Evolutionary conservation across 2,113 vertebrate genomes (phyloP), one percentile per base, ranked within the genome.

Genomic region (Dolichallabes microphthalmus): DNA sequence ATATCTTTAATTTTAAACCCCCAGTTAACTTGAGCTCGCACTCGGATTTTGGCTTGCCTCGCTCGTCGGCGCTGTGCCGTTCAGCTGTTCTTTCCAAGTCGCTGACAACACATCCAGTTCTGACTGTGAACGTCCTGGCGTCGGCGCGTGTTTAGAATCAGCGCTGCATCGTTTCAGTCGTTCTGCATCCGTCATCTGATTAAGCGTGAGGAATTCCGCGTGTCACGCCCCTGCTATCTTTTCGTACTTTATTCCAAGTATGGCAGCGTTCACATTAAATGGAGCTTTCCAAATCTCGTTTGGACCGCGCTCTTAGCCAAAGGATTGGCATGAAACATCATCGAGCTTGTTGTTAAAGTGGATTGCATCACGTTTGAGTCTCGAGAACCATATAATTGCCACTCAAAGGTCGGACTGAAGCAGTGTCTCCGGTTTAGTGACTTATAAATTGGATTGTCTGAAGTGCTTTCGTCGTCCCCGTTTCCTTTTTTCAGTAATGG

Each of bases 351-450:
- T 76, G 55, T 81, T 50, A 58, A 76, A 85, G 71, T n/a, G 63
- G 61, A 80, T 55, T 58, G 60, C 60, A 77, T 84, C 45, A 64
- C 3, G 11, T 52, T 75, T 12, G 22, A 66, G 39, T 74, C 77
- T 81, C 3, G 14, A 55, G 19, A 68, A 79, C 53, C 64, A 10
- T 61, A 25, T 64, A n/a, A 58, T 87, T 85, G 83, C 74, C 53
- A 66, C 71, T 85, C 71, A 78, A 78, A 77, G 61, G 58, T 63
- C 71, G n/a, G 68, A 69, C 22, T 82, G 20, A 78, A 85, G 79
- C 22, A 61, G 50, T 82, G 53, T 39, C 27, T 85, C 63, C 71
- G 50, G 53, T 82, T 85, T 61, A 84, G 61, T 77, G 83, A 27
- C 73, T 84, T 77, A 60, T 77, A 84, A 82, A 84, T 20, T 19